phyloP scores from a whole-genome alignment of 2,797 vertebrate species.

The Eutrigla gurnardus region DNA sequence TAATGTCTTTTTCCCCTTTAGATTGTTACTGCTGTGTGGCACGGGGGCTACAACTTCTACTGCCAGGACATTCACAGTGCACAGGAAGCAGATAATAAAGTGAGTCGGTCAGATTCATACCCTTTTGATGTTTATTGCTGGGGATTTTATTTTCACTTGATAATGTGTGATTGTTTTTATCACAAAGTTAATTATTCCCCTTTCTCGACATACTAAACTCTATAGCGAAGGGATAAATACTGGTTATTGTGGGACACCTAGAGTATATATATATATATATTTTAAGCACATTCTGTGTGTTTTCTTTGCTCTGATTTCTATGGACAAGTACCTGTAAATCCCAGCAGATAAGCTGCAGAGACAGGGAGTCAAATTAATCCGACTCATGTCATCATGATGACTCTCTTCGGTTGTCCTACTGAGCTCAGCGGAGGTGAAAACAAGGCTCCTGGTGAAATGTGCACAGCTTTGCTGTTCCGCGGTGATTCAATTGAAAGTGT shows the following conservation, averaged over 20 bases:
- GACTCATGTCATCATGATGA: constrained; percentile 51
- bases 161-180: not conserved
- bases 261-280: not conserved
- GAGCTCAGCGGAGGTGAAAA: constrained; percentile 50
- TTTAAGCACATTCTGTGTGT: constrained; percentile 2
- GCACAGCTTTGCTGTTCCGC: constrained; percentile 45
- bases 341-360: constrained; percentile 58
- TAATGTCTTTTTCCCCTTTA: constrained; percentile 66
- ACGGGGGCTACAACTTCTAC: constrained; percentile 93
- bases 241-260: not conserved
- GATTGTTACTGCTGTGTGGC: constrained; percentile 89
- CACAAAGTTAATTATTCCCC: not conserved
- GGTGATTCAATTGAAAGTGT: constrained; percentile 39
- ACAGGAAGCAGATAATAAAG: constrained; percentile 91
- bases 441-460: constrained; percentile 48
- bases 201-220: not conserved
- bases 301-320: constrained; percentile 38
- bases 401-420: constrained; percentile 30
- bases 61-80: constrained; percentile 93
- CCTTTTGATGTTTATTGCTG: constrained; percentile 8
- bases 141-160: not conserved
- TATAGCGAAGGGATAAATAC: not conserved
- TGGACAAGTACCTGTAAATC: constrained; percentile 59
- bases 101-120: constrained; percentile 68
- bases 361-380: constrained; percentile 63